Conservation (phyloP, 2,888 invertebrate species). For the Eugnorisma glareosa region DNA sequence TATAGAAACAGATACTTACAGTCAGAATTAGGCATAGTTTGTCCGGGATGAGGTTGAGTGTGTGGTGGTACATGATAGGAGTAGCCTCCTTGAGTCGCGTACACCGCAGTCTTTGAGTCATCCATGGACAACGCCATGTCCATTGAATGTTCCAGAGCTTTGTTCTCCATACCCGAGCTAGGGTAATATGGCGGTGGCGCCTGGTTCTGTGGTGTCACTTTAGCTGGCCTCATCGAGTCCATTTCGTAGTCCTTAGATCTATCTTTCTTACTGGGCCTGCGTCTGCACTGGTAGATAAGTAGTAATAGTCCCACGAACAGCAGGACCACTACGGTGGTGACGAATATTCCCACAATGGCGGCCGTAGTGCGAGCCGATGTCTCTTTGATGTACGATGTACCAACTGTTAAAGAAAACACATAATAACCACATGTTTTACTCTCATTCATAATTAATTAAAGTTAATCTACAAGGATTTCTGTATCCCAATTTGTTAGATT, state of each 20-base stretch:
- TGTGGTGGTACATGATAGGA: conserved; percentile 95
- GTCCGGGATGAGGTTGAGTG: conserved; percentile 91
- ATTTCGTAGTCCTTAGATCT: conserved; percentile 97
- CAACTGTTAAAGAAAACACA: conserved; percentile 90
- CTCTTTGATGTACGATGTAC: conserved; percentile 95
- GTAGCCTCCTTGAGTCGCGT: conserved; percentile 96
- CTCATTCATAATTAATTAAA: not conserved
- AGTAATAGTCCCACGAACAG: conserved; percentile 94
- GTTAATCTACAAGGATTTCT: not conserved
- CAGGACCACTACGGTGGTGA: conserved; percentile 91
- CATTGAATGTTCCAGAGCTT: conserved; percentile 97
- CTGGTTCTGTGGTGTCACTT: conserved; percentile 96
- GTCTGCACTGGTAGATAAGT: conserved; percentile 96
- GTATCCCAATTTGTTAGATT: conserved; percentile 1
- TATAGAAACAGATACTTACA: conserved; percentile 90
- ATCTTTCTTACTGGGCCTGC: conserved; percentile 95
- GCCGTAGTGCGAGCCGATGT: conserved; percentile 94
- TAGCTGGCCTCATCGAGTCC: conserved; percentile 96
- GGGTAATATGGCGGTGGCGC: conserved; percentile 97
- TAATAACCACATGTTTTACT: not conserved
- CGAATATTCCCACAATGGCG: conserved; percentile 85
- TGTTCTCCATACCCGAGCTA: conserved; percentile 96
- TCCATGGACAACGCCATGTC: conserved; percentile 95
- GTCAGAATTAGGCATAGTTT: conserved; percentile 94
- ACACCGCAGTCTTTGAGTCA: conserved; percentile 96